Evolutionary conservation across 2,888 invertebrate genomes (phyloP).

Genomic region (Hemicrepidius hirtus): DNA sequence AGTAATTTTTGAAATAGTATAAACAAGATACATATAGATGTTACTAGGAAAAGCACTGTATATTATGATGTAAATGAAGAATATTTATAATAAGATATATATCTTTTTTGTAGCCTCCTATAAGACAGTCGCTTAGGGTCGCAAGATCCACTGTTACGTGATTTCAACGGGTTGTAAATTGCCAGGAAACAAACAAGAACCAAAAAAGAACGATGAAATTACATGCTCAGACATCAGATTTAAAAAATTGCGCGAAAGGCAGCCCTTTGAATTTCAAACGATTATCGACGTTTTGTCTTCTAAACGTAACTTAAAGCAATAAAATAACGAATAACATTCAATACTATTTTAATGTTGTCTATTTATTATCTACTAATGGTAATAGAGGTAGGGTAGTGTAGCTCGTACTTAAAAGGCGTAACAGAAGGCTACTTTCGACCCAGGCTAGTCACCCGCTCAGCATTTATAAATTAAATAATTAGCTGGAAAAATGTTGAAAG

Average conservation of each 20-base stretch:
- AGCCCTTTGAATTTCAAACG: conserved; percentile 50
- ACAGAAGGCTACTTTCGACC: conserved; percentile 70
- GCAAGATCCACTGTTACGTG: conserved; percentile 70
- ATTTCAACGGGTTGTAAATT: conserved; percentile 61
- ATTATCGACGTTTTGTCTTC: conserved; percentile 68
- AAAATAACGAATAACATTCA: conserved; percentile 70
- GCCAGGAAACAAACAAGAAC: conserved; percentile 24
- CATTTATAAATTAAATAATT: conserved; percentile 69
- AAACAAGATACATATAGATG: conserved; percentile 70
- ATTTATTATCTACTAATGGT: conserved; percentile 48
- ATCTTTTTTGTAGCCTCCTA: conserved; percentile 72
- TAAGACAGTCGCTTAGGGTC: conserved; percentile 71
- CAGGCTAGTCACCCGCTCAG: conserved; percentile 72
- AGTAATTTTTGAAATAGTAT: conserved; percentile 71
- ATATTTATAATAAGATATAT: conserved; percentile 70
- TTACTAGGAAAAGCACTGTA: conserved; percentile 71
- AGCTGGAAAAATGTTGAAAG: conserved; percentile 70
- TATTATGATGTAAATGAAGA: conserved; percentile 69
- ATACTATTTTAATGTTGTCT: conserved; percentile 55
- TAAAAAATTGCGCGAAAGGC: conserved; percentile 38
- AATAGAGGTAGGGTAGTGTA: conserved; percentile 47
- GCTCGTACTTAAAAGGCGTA: conserved; percentile 57
- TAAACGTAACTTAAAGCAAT: conserved; percentile 73
- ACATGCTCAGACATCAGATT: conserved; percentile 27
- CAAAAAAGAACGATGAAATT: conserved; percentile 31